Evolutionary conservation across 2,797 vertebrate species (phyloP), one percentile per base, ranked within the genome.

Genomic region (Tokudaia tokunoshimensis): DNA sequence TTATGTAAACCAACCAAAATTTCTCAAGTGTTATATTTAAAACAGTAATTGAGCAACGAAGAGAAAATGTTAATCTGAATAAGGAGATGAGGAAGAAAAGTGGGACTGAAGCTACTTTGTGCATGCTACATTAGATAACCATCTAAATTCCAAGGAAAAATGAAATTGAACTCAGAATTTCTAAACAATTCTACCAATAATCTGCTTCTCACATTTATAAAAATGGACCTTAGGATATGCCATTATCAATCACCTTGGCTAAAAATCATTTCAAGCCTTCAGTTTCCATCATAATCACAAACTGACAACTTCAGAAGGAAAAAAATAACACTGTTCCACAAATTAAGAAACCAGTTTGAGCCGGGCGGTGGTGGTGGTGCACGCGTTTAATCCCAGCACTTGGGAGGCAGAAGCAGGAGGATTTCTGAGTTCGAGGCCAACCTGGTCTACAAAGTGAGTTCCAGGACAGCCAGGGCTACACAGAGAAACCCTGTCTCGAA

Each of bases 1-100:
- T 86, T 72, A 95, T 74, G 55, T 96, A 61, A 96, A 84, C 52
- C 22, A 91, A 74, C 52, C 92, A 88, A 92, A 96, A 92, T 70
- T 93, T 44, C 22, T 91, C 14, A 13, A 15, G 78, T 83, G 57
- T 89, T 93, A 6, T 50, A 89, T 59, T 94, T 94, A 44, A 92
- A 94, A 81, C 15, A 4, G 44, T 41, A 41, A 93, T 29, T 57
- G 22, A 82, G 37, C 89, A 50, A 81, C 85, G 80, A 80, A 94
- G 61, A 89, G 34, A 81, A 83, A 89, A 89, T 59, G 75, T 72
- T 88, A 92, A 88, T 67, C 82, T 61, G 47, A 95, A 61, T 87
- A 80, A 87, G 57, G 4, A 79, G 41, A 89, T 83, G 26, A 86
- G 52, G 59, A 90, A 96, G 34, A 65, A 3, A 70, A n/a, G 8